Base-by-base conservation (phyloP, 2,888 invertebrate genomes). In the Seira ritae region DNA sequence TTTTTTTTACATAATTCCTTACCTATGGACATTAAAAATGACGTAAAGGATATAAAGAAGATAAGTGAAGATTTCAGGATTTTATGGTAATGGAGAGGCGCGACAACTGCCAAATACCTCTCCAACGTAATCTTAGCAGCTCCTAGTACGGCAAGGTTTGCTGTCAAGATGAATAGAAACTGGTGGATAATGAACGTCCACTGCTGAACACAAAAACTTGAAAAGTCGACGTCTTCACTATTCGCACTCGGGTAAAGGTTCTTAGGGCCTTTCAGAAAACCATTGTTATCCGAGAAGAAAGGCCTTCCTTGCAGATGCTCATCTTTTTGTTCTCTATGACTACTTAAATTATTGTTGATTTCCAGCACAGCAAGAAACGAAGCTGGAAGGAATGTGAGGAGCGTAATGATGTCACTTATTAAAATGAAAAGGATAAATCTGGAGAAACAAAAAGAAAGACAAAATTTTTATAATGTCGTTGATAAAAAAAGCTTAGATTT, bases 11-110 rank as follows among this genome's bases (percentile, higher is more conserved):
- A n/a, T n/a, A 62, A 8, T 6, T 20, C 60, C 85, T 86, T 77
- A 87, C 87, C 80, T 17, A 86, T 65, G n/a, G 87, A 84, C 23
- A 87, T 62, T 10, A 83, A 15, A 12, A 72, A 66, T 4, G 83
- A 80, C 23, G 71, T 12, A 23, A 79, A 12, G 37, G 87, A 85
- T n/a, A 83, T 77, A 4, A 73, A 17, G 22, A 85, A 42, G 15
- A 86, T 77, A 17, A 77, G 77, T 4, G 83, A 70, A 0, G 74
- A 83, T 15, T 86, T 85, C 12, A 87, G 77, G 42, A 87, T 66
- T 74, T 84, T 85, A 73, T 87, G 87, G 71, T 86, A 87, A 60
- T 87, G 87, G 15, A 87, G 86, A 6, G 87, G 87, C 37, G 84
- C 79, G 15, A 86, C 83, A n/a, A 87, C 85, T 12, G 86, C 87